Conservation (phyloP, 2,888 invertebrate genomes). For the Dendrolimus pini region DNA sequence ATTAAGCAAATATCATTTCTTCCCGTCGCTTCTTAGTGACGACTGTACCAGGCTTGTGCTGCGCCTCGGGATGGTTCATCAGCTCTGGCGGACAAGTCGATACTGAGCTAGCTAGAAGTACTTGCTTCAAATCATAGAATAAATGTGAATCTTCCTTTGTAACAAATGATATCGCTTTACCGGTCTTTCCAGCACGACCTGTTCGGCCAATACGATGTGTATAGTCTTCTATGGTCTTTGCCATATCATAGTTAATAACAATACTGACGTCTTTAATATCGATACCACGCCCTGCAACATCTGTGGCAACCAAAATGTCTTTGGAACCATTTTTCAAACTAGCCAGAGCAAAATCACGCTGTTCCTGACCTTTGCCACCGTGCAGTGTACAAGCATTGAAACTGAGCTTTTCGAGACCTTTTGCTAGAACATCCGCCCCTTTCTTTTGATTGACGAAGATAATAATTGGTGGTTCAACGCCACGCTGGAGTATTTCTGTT, state of each 20-base stretch:
- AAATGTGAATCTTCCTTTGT: conserved; percentile 97
- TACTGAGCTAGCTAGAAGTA: conserved; percentile 90
- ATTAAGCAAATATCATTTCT: conserved; percentile 95
- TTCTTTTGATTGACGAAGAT: conserved; percentile 99
- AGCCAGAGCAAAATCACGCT: conserved; percentile 98
- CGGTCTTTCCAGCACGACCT: conserved; percentile 98
- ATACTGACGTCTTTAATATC: conserved; percentile 99
- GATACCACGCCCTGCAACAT: conserved; percentile 99
- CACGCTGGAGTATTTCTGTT: conserved; percentile 91
- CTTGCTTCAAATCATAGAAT: conserved; percentile 98
- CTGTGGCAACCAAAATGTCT: conserved; percentile 99
- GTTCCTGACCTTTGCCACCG: conserved; percentile 99
- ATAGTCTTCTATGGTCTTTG: conserved; percentile 98
- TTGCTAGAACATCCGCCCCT: conserved; percentile 98
- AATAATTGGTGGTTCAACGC: conserved; percentile 97
- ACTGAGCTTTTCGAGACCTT: conserved; percentile 96
- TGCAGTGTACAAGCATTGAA: conserved; percentile 98
- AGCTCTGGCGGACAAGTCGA: conserved; percentile 97
- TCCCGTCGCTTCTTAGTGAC: conserved; percentile 95
- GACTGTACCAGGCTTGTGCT: conserved; percentile 96
- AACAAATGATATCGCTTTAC: conserved; percentile 96
- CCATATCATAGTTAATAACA: conserved; percentile 99
- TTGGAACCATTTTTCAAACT: conserved; percentile 97
- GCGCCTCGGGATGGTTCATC: conserved; percentile 98
- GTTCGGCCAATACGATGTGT: conserved; percentile 99